phyloP scores from a whole-genome alignment of 2,797 vertebrate species.

The Melanotaenia nigrans region DNA sequence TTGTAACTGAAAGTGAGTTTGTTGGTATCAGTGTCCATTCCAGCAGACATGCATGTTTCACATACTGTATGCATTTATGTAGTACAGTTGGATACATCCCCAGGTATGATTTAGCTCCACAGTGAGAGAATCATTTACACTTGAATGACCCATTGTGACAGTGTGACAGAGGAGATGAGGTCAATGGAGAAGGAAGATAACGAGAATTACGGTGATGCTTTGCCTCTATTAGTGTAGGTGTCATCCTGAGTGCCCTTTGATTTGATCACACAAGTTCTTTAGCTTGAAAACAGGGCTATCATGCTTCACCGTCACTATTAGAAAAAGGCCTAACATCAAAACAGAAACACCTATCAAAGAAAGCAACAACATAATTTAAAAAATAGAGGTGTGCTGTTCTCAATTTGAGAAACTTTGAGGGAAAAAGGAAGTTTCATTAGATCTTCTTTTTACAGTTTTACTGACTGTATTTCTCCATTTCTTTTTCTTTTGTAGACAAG shows the following conservation, averaged over 20 bases:
- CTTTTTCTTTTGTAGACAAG: not conserved
- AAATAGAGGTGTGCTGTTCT: not conserved
- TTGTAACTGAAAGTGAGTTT: slow-evolving; percentile 8
- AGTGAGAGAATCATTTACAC: slow-evolving; percentile 32
- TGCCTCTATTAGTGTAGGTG: slow-evolving; percentile 48
- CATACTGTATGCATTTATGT: not conserved
- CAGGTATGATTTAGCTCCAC: slow-evolving; percentile 26
- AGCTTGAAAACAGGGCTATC: slow-evolving; percentile 48
- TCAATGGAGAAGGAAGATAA: slow-evolving; percentile 59
- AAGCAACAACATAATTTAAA: not conserved
- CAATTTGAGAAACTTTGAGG: not conserved
- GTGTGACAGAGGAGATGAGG: slow-evolving; percentile 53
- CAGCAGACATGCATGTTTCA: not conserved
- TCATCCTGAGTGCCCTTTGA: slow-evolving; percentile 55
- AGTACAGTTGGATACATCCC: not conserved
- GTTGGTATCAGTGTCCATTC: not conserved
- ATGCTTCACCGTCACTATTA: slow-evolving; percentile 54
- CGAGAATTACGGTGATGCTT: slow-evolving; percentile 65
- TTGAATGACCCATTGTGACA: slow-evolving; percentile 42
- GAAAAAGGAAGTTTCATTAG: not conserved
- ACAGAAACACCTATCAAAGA: not conserved
- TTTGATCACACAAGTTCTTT: slow-evolving; percentile 51
- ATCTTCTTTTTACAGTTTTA: not conserved
- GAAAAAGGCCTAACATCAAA: slow-evolving; percentile 13
- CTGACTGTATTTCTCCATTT: not conserved